A percentile compares a stretch with the other conserved stretches of the same genome.
phyloP scores from a whole-genome alignment of 1,140 invertebrate species.

The Penaeus chinensis region DNA sequence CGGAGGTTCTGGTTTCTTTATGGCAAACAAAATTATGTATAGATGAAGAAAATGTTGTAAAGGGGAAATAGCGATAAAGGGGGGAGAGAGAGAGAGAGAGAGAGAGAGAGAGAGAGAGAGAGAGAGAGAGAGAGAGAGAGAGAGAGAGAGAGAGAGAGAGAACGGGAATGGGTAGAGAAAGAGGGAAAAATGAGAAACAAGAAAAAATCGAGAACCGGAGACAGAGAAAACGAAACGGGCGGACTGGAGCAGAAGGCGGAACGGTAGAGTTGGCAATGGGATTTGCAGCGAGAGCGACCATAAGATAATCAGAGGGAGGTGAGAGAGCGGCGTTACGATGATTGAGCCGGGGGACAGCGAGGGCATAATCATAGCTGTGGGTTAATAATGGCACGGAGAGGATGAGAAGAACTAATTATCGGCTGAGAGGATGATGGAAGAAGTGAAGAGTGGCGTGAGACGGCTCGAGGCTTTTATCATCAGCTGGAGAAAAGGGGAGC shows the following conservation, averaged over 20 bases:
- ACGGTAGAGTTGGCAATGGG: not conserved
- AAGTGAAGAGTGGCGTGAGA: too few relatives aligned
- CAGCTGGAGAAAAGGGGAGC: too few relatives aligned
- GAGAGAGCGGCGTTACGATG: not conserved
- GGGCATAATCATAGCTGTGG: too few relatives aligned
- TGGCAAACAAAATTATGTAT: too few relatives aligned
- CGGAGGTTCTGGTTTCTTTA: too few relatives aligned
- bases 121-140: not conserved
- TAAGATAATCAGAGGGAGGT: not conserved
- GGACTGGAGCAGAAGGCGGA: not conserved
- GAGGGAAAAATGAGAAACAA: slow-evolving; percentile 12
- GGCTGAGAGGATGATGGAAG: too few relatives aligned
- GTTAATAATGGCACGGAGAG: too few relatives aligned
- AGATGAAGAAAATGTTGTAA: too few relatives aligned
- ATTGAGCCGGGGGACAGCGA: too few relatives aligned
- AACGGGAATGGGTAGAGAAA: not conserved
- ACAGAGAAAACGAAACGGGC: not conserved
- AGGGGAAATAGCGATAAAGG: not conserved
- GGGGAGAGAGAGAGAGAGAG: slow-evolving; percentile 10
- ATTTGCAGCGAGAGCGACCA: not conserved
- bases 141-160: slow-evolving; percentile 1
- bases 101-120: slow-evolving; percentile 38
- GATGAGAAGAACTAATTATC: too few relatives aligned
- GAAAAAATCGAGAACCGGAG: not conserved
- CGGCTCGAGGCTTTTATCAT: too few relatives aligned